Evolutionary conservation across 2,113 vertebrate genomes (phyloP).

Genomic region (Menidia beryllina): DNA sequence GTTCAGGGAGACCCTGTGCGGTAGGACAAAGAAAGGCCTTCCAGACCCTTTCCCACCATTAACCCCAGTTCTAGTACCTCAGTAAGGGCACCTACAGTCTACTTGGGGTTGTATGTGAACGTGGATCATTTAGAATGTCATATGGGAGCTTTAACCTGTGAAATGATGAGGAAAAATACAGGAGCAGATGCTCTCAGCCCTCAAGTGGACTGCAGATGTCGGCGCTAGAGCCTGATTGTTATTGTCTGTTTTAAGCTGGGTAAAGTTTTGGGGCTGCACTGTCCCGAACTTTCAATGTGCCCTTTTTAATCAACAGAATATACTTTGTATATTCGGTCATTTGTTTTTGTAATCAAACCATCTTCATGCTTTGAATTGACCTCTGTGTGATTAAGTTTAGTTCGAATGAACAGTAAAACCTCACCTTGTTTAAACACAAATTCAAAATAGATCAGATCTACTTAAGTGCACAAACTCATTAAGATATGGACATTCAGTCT

Average conservation of each 20-base stretch:
- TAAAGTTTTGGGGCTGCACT: slow-evolving; percentile 52
- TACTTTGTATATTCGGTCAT: not conserved
- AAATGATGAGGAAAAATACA: slow-evolving; percentile 27
- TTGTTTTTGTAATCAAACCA: slow-evolving; percentile 28
- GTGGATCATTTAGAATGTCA: slow-evolving; percentile 22
- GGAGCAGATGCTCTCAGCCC: slow-evolving; percentile 43
- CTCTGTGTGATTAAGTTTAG: not conserved
- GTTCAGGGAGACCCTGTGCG: slow-evolving; percentile 92
- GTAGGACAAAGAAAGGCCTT: slow-evolving; percentile 80
- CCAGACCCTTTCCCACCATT: slow-evolving; percentile 35
- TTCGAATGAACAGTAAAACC: slow-evolving; percentile 25
- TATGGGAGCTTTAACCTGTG: slow-evolving; percentile 29
- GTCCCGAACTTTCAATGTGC: slow-evolving; percentile 56
- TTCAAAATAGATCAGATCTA: not conserved
- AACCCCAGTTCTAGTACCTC: slow-evolving; percentile 64
- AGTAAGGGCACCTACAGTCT: slow-evolving; percentile 66
- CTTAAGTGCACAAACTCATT: not conserved
- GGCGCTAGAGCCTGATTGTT: slow-evolving; percentile 54
- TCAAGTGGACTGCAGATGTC: slow-evolving; percentile 74
- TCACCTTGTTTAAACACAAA: not conserved
- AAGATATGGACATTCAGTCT: too few species aligned
- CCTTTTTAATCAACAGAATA: not conserved
- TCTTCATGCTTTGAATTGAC: slow-evolving; percentile 32
- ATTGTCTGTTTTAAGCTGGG: slow-evolving; percentile 17
- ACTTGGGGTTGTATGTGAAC: slow-evolving; percentile 35